Conservation (phyloP, 2,888 invertebrate genomes). For the Acanthosepion pharaonis region DNA sequence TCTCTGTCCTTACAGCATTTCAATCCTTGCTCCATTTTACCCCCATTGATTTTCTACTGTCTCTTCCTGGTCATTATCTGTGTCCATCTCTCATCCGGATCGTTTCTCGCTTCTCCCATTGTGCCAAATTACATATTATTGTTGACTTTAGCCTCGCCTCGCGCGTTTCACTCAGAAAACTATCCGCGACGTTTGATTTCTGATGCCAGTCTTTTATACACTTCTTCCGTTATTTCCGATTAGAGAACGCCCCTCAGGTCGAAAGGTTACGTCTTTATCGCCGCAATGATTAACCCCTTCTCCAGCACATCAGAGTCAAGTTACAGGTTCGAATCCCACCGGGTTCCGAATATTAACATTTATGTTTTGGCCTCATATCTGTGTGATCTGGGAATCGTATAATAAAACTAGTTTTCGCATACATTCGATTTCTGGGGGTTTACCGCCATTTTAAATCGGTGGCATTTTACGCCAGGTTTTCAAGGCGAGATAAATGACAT, state of each 20-base stretch:
- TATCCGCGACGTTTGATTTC: neutral
- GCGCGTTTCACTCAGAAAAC: neutral
- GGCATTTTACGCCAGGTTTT: no score
- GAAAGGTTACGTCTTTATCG: neutral
- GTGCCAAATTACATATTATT: constrained; percentile 5
- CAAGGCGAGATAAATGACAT: no score
- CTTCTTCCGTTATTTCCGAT: neutral
- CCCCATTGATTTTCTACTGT: no score
- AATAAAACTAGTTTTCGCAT: no score
- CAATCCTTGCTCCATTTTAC: no score
- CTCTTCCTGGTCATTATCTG: neutral
- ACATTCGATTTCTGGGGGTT: no score
- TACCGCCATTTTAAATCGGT: no score
- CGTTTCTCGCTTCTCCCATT: no score
- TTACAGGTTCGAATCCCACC: neutral
- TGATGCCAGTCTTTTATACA: neutral
- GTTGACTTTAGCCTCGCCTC: neutral
- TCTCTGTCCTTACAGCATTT: no score
- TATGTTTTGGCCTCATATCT: neutral
- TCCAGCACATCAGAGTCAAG: neutral
- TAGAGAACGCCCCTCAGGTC: neutral
- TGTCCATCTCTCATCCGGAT: neutral
- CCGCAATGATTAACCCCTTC: neutral
- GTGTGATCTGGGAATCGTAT: neutral
- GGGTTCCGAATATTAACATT: neutral